Percentiles rank a stretch among this genome's conserved stretches.
Conservation (phyloP, 2,888 invertebrate species). For the Ochropacha duplaris region DNA sequence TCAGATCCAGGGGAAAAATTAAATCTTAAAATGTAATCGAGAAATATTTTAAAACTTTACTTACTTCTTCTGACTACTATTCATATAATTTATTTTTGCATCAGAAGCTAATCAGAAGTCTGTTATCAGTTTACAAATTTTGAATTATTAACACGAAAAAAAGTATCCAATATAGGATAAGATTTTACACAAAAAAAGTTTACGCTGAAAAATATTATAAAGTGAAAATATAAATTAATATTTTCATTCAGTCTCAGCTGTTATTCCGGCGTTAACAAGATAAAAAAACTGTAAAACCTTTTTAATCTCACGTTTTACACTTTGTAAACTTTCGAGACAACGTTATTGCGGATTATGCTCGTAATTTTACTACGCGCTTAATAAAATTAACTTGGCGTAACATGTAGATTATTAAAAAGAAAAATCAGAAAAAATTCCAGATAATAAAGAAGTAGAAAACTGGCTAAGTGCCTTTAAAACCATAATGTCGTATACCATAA, state of each 20-base stretch:
- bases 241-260: constrained; percentile 21
- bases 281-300: constrained; percentile 23
- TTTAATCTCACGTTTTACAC: constrained; percentile 26
- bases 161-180: too few species aligned
- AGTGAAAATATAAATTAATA: constrained; percentile 12
- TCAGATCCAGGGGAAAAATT: too few species aligned
- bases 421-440: background rate
- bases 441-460: background rate
- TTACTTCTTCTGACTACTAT: too few species aligned
- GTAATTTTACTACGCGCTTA: constrained; percentile 7
- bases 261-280: constrained; percentile 26
- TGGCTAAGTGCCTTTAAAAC: background rate
- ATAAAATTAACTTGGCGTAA: background rate
- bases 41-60: too few species aligned
- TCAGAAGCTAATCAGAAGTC: too few species aligned
- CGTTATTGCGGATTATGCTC: constrained; percentile 9
- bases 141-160: too few species aligned
- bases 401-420: background rate
- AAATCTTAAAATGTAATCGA: too few species aligned
- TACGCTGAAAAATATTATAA: constrained; percentile 4
- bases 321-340: constrained; percentile 1
- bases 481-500: too few species aligned
- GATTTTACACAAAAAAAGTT: too few species aligned
- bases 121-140: too few species aligned
- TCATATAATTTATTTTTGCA: too few species aligned